Evolutionary conservation across 2,888 invertebrate genomes (phyloP).

Genomic region (Drosophila cyrtoloma): DNA sequence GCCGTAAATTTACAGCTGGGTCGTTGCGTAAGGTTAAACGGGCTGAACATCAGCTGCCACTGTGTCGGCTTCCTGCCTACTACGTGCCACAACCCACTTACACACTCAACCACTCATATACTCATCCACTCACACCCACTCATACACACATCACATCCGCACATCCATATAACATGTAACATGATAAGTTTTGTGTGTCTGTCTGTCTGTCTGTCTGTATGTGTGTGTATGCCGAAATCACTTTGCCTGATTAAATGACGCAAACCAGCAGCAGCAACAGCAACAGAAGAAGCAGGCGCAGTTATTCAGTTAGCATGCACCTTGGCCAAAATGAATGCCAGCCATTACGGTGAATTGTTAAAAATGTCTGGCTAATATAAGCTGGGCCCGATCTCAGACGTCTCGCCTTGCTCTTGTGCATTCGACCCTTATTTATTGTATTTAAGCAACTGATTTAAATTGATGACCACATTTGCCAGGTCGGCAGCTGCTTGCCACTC

Average conservation of each 20-base stretch:
- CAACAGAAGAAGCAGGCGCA: conserved; percentile 6
- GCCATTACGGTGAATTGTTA: conserved; percentile 78
- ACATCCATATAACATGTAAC: conserved; percentile 31
- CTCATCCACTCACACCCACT: conserved; percentile 2
- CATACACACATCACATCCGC: conserved; percentile 23
- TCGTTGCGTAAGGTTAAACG: conserved; percentile 76
- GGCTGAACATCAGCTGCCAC: conserved; percentile 70
- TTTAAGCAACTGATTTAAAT: conserved; percentile 72
- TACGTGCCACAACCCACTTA: conserved; percentile 27
- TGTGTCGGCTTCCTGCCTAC: conserved; percentile 67
- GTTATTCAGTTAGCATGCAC: conserved; percentile 52
- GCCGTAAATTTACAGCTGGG: conserved; percentile 72
- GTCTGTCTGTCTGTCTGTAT: conserved; percentile 26
- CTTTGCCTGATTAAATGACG: conserved; percentile 81
- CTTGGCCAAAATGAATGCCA: conserved; percentile 64
- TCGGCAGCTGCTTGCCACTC: conserved; percentile 58
- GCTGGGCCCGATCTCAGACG: conserved; percentile 10
- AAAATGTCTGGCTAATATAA: conserved; percentile 76
- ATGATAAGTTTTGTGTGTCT: conserved; percentile 66
- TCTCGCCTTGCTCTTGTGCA: conserved; percentile 7
- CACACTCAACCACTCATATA: conserved; percentile 4
- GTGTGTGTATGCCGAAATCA: conserved; percentile 63
- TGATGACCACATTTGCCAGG: conserved; percentile 63
- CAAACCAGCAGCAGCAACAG: conserved; percentile 40
- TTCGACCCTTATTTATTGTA: conserved; percentile 70